A percentile compares a stretch with the other conserved stretches of the same genome.
Conservation (phyloP, 2,888 invertebrate species). For the Temnothorax ravouxi region DNA sequence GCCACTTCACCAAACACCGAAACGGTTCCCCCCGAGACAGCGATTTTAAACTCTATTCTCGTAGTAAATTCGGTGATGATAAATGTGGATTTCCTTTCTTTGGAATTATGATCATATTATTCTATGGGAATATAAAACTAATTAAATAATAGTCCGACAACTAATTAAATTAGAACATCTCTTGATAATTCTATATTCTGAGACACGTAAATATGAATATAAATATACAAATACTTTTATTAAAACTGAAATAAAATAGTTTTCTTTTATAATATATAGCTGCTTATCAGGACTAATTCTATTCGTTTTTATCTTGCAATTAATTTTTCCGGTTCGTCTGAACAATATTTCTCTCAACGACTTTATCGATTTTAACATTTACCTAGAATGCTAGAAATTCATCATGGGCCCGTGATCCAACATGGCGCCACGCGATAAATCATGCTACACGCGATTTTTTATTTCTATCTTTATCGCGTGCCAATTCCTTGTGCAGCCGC, state of each 20-base stretch:
- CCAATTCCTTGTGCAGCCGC: conserved; percentile 31
- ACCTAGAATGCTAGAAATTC: conserved; percentile 34
- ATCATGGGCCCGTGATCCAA: conserved; percentile 1
- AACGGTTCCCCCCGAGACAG: conserved; percentile 4
- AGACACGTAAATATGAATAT: not conserved
- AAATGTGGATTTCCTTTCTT: not conserved
- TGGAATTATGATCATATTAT: not conserved
- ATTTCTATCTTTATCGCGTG: conserved; percentile 48
- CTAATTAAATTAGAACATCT: conserved; percentile 6
- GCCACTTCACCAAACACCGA: conserved; percentile 23
- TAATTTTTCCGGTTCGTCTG: conserved; percentile 15
- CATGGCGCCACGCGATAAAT: conserved; percentile 42
- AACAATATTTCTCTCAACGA: conserved; percentile 28
- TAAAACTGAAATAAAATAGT: not conserved
- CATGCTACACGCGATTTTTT: conserved; percentile 45
- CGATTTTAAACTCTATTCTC: conserved; percentile 33
- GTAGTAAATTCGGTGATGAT: not conserved
- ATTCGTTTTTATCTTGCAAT: conserved; percentile 19
- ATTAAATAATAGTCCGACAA: not conserved
- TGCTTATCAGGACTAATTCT: not conserved
- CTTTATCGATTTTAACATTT: conserved; percentile 51
- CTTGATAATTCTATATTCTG: not conserved
- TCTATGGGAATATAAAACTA: not conserved
- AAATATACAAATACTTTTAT: not conserved
- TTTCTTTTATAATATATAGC: not conserved